These are phyloP conservation scores for Drosophila nigromelanica DNA, from an alignment of 1,140 invertebrate species.

Conservation along the genomic window DNA sequence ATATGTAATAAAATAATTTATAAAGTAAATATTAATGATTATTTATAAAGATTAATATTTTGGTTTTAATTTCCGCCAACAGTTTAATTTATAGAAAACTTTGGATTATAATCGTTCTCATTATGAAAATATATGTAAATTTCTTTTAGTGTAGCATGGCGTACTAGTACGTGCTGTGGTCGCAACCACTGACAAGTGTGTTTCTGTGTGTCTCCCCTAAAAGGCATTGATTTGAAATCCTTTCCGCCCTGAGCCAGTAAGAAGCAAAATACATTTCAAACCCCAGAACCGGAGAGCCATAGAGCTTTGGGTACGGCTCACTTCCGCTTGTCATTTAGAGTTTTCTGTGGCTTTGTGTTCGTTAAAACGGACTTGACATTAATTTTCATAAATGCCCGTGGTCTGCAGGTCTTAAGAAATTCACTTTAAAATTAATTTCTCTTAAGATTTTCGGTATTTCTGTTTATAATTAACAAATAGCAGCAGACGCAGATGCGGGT, in stretches of 20 bases:
- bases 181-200: conserved; percentile 45
- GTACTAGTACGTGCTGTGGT: conserved; percentile 62
- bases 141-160: conserved; percentile 13
- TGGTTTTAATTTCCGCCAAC: neutral
- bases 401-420: conserved; percentile 56
- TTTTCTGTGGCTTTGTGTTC: conserved; percentile 61
- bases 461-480: conserved; percentile 60
- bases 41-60: neutral
- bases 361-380: conserved; percentile 50
- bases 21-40: too few relatives aligned
- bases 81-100: too few relatives aligned
- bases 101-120: too few relatives aligned
- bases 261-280: neutral
- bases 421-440: conserved; percentile 74
- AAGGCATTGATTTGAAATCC: conserved; percentile 72
- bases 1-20: too few relatives aligned
- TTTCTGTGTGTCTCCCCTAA: conserved; percentile 11
- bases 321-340: conserved; percentile 71
- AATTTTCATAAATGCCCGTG: conserved; percentile 64
- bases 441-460: conserved; percentile 54
- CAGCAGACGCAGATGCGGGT: conserved; percentile 20
- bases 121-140: neutral
- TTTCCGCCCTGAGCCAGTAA: conserved; percentile 53
- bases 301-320: conserved; percentile 39
- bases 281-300: conserved; percentile 1